Evolutionary conservation across 2,888 invertebrate genomes (phyloP).

Genomic region (Drosophila acutilabella): DNA sequence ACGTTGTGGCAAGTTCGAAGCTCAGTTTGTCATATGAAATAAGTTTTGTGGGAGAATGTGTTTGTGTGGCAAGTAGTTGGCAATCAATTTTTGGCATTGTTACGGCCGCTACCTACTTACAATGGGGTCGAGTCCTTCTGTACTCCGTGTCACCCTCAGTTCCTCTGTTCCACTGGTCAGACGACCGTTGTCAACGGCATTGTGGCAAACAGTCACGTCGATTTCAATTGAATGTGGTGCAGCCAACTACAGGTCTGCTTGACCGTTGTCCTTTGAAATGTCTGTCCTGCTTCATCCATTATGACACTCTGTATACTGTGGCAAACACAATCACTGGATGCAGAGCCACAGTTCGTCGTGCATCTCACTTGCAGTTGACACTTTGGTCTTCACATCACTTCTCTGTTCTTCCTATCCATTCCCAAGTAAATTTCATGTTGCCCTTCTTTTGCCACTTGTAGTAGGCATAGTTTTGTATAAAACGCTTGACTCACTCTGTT

Average conservation of each 20-base stretch:
- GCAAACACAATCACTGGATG: slow-evolving; percentile 71
- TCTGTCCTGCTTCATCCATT: slow-evolving; percentile 52
- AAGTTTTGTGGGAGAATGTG: slow-evolving; percentile 28
- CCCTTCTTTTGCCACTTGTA: slow-evolving; percentile 52
- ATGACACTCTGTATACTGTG: slow-evolving; percentile 68
- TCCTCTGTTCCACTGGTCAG: slow-evolving; percentile 2
- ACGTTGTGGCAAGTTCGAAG: slow-evolving; percentile 28
- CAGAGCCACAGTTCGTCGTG: slow-evolving; percentile 34
- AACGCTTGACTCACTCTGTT: slow-evolving; percentile 44
- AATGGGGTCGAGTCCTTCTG: not conserved
- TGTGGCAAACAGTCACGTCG: slow-evolving; percentile 78
- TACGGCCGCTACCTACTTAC: slow-evolving; percentile 37
- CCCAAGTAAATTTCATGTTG: slow-evolving; percentile 53
- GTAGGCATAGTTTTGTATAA: slow-evolving; percentile 40
- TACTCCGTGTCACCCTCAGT: not conserved
- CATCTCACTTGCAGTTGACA: slow-evolving; percentile 71
- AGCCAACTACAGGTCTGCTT: slow-evolving; percentile 59
- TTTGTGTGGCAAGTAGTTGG: slow-evolving; percentile 64
- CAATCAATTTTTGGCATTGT: slow-evolving; percentile 77
- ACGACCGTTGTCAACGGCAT: slow-evolving; percentile 62
- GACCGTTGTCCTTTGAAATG: slow-evolving; percentile 24
- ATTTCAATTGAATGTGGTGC: slow-evolving; percentile 75
- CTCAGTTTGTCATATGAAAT: slow-evolving; percentile 42
- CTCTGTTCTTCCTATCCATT: not conserved
- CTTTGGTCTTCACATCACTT: slow-evolving; percentile 45